Evolutionary conservation across 2,888 invertebrate species (phyloP).

Genomic region (Iphiclides podalirius): DNA sequence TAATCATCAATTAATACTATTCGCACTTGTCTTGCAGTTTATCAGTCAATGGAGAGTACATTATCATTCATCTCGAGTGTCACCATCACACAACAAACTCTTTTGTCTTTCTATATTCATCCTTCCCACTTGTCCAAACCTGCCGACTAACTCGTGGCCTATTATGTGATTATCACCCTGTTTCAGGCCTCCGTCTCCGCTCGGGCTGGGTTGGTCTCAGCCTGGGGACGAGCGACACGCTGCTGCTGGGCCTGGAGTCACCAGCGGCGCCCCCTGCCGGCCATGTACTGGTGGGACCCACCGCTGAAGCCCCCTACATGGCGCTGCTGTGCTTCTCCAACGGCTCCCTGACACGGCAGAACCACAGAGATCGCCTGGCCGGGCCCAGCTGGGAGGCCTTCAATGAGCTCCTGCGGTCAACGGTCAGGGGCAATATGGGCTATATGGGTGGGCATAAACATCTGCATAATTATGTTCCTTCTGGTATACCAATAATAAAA

Average conservation of each 20-base stretch:
- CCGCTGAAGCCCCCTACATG: slow-evolving; percentile 89
- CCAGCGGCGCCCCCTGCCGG: slow-evolving; percentile 87
- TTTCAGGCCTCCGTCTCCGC: slow-evolving; percentile 86
- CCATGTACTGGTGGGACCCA: slow-evolving; percentile 93
- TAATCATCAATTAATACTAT: too few species aligned
- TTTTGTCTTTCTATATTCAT: too few species aligned
- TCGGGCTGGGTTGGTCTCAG: slow-evolving; percentile 92
- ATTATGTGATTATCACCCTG: too few species aligned
- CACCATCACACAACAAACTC: too few species aligned
- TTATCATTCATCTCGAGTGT: too few species aligned
- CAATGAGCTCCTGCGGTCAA: slow-evolving; percentile 87
- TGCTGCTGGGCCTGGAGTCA: slow-evolving; percentile 87
- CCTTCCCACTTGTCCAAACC: too few species aligned
- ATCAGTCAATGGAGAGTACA: too few species aligned
- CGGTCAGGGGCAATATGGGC: slow-evolving; percentile 95
- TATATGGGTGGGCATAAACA: slow-evolving; percentile 88
- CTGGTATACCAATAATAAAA: too few species aligned
- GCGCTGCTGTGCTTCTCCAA: slow-evolving; percentile 95
- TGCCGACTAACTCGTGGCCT: too few species aligned
- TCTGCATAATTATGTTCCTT: too few species aligned
- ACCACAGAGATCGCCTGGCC: slow-evolving; percentile 86
- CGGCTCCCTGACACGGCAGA: slow-evolving; percentile 94
- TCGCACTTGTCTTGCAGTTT: too few species aligned
- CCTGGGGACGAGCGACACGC: slow-evolving; percentile 96
- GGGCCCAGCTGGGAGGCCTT: slow-evolving; percentile 92